phyloP scores from a whole-genome alignment of 2,888 invertebrate genomes.

The Hemicrepidius hirtus region DNA sequence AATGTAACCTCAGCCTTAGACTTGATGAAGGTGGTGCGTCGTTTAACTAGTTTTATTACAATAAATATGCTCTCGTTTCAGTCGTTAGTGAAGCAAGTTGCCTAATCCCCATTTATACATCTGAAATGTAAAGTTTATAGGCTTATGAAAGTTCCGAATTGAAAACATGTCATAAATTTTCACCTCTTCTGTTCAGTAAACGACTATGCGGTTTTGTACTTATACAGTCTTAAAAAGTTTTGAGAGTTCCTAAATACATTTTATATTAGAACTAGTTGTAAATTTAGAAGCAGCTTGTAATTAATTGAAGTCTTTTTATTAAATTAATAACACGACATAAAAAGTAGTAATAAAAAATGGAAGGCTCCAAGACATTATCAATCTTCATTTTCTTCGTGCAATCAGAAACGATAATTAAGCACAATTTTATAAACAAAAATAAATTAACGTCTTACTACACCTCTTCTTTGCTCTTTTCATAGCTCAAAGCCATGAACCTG shows the following conservation, averaged over 20 bases:
- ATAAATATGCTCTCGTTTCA: not conserved
- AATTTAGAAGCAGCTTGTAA: too few species aligned
- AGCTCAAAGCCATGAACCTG: not conserved
- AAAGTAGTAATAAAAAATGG: not conserved
- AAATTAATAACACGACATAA: slow-evolving; percentile 4
- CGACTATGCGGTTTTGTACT: too few species aligned
- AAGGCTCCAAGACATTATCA: not conserved
- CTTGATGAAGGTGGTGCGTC: not conserved
- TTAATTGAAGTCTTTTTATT: not conserved
- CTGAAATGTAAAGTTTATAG: too few species aligned
- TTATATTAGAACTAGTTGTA: too few species aligned
- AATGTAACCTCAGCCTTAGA: too few species aligned
- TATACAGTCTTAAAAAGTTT: too few species aligned
- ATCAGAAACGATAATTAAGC: slow-evolving; percentile 3
- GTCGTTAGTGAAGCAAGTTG: too few species aligned
- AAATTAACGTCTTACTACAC: not conserved
- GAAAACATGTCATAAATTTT: too few species aligned
- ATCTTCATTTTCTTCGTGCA: slow-evolving; percentile 12
- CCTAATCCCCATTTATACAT: too few species aligned
- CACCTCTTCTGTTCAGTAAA: too few species aligned
- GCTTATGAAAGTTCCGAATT: too few species aligned
- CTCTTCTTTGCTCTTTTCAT: not conserved
- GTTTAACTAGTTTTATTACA: slow-evolving; percentile 5
- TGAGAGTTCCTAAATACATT: too few species aligned
- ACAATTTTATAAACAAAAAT: slow-evolving; percentile 1